Base-by-base conservation (phyloP, 2,113 vertebrate genomes). In the Microtus oregoni region DNA sequence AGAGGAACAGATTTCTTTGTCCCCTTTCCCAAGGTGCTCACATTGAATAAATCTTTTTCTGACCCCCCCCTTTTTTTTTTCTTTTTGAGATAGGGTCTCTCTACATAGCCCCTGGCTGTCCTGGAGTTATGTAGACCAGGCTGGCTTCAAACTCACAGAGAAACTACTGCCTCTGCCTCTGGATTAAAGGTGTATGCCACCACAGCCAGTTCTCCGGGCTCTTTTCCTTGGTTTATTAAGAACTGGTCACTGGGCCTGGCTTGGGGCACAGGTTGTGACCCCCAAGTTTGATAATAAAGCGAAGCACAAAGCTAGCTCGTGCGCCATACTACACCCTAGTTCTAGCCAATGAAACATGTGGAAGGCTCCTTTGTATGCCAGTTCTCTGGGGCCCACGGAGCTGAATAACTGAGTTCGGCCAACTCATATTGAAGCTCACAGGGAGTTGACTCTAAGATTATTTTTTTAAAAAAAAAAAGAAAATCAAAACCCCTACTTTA, bases 371-470 rank as follows among this genome's bases (percentile, higher is more conserved):
- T 83, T 83, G n/a, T 52, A 63, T 85, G n/a, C 88, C 78, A 91
- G n/a, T 61, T 94, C 41, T 35, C 26, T 70, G 63, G 38, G 76
- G 35, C 75, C 63, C 30, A 88, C n/a, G 55, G 28, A 91, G 44
- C 41, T 81, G 88, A 95, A 85, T 90, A 87, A 94, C 38, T 93
- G 75, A 86, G 87, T 92, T 81, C 76, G 55, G 32, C 61, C 52
- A 73, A 81, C 79, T 73, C 86, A n/a, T 35, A 77, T 4, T 44
- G 82, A 92, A 78, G 93, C 13, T 89, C 19, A 77, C 77, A 38
- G 85, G 38, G 28, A 86, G 73, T 91, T 90, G 58, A 75, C 73
- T 72, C 28, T 55, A 55, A 90, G 52, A 63, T 58, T 58, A 58
- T 58, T 58, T 50, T 10, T 50, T 50, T n/a, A n/a, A 14, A 14